These are phyloP conservation scores for Trissolcus basalis DNA, from an alignment of 1,140 invertebrate genomes.

Conservation along the genomic window DNA sequence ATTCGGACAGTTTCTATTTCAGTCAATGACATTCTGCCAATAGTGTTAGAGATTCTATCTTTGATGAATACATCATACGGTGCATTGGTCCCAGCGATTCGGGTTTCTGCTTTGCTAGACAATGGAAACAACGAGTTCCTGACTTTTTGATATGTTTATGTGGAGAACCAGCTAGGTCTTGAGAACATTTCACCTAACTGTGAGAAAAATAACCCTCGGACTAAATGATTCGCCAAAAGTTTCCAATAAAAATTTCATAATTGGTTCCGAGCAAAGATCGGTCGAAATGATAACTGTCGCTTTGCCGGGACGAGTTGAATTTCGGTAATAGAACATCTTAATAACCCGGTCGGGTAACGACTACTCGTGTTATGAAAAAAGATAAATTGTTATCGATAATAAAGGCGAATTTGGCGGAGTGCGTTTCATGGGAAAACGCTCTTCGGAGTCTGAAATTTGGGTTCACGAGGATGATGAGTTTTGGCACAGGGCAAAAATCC, in stretches of 20 bases:
- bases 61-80: neutral
- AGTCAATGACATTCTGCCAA: conserved; percentile 9
- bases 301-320: neutral
- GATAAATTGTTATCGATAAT: conserved; percentile 40
- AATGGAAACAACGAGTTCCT: too few species aligned
- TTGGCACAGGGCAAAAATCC: conserved; percentile 42
- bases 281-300: conserved; percentile 18
- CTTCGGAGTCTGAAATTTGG: conserved; percentile 25
- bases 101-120: too few species aligned
- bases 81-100: neutral
- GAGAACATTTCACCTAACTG: too few species aligned
- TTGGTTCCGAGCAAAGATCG: conserved; percentile 16
- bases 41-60: neutral
- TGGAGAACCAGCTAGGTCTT: too few species aligned
- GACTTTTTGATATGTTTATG: too few species aligned
- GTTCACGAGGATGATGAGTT: conserved; percentile 52
- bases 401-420: conserved; percentile 12
- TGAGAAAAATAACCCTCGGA: too few species aligned
- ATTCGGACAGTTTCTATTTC: conserved; percentile 7
- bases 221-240: neutral
- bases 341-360: conserved; percentile 22
- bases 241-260: conserved; percentile 18
- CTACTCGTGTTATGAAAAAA: conserved; percentile 31
- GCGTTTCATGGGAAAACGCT: conserved; percentile 34
- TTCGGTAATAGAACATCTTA: conserved; percentile 35